Base-by-base conservation (phyloP, 2,113 vertebrate genomes). In the Phoxinus phoxinus region DNA sequence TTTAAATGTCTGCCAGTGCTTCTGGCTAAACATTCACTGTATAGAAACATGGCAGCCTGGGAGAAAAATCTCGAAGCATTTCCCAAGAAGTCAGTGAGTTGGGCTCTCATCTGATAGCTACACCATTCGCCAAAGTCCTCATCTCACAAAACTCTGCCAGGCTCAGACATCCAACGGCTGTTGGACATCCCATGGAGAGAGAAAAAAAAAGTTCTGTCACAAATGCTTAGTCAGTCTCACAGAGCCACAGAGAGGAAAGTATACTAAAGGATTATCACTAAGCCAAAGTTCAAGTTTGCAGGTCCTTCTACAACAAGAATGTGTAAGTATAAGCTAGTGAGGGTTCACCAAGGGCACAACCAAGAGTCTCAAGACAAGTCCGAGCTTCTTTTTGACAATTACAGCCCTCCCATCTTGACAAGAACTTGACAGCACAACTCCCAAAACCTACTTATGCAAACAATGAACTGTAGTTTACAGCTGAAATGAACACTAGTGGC, bases 141-240 rank as follows among this genome's bases (percentile, higher is more conserved):
- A 46, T 73, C 85, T 82, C 41, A 84, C 59, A 56, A 30, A 61
- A 53, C n/a, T 35, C 56, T 25, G 25, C 59, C 44, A 67, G 32
- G 19, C 12, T 35, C n/a, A 75, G 19, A 44, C 76, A 65, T 86
- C 81, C 41, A 80, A 51, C 79, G 59, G 79, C 78, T 84, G 87
- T 87, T 90, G 74, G 87, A 91, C 78, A 76, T 61, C 67, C 53
- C 41, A 65, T n/a, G 81, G 3, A 46, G 32, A 53, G 41, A 48
- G 61, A n/a, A 65, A 78, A 79, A 30, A 23, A 35, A 10, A 3
- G 4, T 73, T 86, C 46, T 32, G 53, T 63, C 75, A 32, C 69
- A 30, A 78, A 78, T 81, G 65, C 48, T 25, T 75, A 76, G 58
- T 78, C 81, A 69, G 1, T 67, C 67, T 88, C 44, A 73, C 58